Evolutionary conservation across 2,888 invertebrate genomes (phyloP), one percentile per base, ranked within the genome.

Genomic region (Philaethria dido): DNA sequence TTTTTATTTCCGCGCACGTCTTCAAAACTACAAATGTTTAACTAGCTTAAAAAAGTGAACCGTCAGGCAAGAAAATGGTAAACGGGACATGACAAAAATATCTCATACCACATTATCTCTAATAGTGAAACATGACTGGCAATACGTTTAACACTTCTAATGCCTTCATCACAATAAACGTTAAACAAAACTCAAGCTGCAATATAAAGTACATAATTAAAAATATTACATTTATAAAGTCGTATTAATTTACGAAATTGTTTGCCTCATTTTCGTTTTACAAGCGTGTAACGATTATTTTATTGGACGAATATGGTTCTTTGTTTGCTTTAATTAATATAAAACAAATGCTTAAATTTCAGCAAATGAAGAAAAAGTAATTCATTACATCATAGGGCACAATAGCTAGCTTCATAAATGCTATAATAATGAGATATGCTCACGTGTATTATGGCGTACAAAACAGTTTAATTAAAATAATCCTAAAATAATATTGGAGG

Each of bases 401-500:
- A 22, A 48, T 48, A 8, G 9, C 29, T 29, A n/a, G 16, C 29
- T 52, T 29, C 29, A n/a, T 16, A 52, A 52, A 29, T 52, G 16
- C 9, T 29, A 29, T 18, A 9, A 52, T 13, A 20, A 39, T 4
- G 22, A 33, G 8, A 50, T 50, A 62, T 36, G 29, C 8, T 11
- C 8, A 18, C 63, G n/a, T 61, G 33, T 64, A 59, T 62, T 68
- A 69, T 62, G 68, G 59, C 45, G 61, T 44, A 63, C 62, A 69
- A 69, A 62, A 71, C 85, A 85, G 78, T 83, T 83, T 82, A 85
- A 86, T 86, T 85, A 81, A 76, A 79, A 78, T 78, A 78, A 81
- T 78, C 86, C 86, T 87, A 85, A 86, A 78, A 85, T 83, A 86
- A 87, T 82, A 86, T 79, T 79, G 74, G 77, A 75, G 63, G 72